Base-by-base conservation (phyloP, 2,797 vertebrate species). In the Acanthornis magna region DNA sequence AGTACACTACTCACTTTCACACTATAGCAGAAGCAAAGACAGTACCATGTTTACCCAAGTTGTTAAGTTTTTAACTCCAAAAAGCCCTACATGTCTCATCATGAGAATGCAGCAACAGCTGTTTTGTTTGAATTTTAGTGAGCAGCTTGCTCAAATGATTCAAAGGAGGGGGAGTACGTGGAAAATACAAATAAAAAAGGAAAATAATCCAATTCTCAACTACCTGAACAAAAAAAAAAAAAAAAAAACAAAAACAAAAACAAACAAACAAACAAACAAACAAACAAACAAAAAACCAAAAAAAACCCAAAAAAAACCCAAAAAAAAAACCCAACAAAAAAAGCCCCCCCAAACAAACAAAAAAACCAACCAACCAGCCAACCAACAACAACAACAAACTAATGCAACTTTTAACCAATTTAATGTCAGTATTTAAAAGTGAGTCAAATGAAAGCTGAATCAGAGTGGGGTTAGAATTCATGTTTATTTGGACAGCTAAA, bases 31-130 rank as follows among this genome's bases (percentile, higher is more conserved):
- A 78, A 82, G 32, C 9, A 91, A 84, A 83, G 58, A 16, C 15
- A 55, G 18, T 25, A 36, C 16, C 9, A 6, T 10, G 7, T 11
- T 48, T 75, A 51, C 6, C 14, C 0, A 0, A 8, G 25, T 23
- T 78, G 40, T 54, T 75, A 55, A 72, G 54, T 47, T 93, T 90
- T 71, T 50, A 58, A n/a, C 6, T 61, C 11, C 1, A 21, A 61
- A 79, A 76, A 3, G 5, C 7, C 32, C 22, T 30, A 15, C 16
- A 18, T 12, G 1, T 73, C n/a, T 76, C 23, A 63, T 29, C 55
- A 43, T 25, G 48, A 77, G 45, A 83, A 76, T 13, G 17, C 16
- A 80, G 9, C 14, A 63, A 34, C 7, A 82, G 34, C 2, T 65
- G 9, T 63, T 89, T 88, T 54, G 5, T 85, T 76, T 60, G 11